Evolutionary conservation across 1,140 invertebrate genomes (phyloP), one percentile per base, ranked within the genome.

Genomic region (Metopolophium dirhodum): DNA sequence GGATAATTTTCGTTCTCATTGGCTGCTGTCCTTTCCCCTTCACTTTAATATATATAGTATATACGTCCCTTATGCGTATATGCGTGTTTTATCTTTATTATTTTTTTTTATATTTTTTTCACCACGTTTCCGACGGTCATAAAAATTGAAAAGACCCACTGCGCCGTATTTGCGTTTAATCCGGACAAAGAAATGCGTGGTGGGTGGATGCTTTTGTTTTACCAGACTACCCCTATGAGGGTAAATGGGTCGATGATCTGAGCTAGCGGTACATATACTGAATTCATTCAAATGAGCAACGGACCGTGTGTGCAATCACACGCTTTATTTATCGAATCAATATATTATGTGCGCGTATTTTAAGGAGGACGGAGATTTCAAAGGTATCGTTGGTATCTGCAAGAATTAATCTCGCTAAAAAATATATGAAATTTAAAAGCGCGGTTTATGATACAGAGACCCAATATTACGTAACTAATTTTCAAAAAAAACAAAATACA

Each of bases 1-100:
- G 68, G 90, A 91, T 91, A 91, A 91, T 91, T 91, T 91, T 91
- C 14, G 90, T 82, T 41, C 41, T 91, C 41, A 7, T 91, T 30
- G 30, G 61, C 30, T n/a, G 35, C 41, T n/a, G 41, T 91, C 61
- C 45, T 91, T 91, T 47, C n/a, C 41, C 47, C 86, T n/a, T 51
- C 86, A 35, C 45, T 91, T 68, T 90, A 57, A 57, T 61, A 90
- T 57, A 57, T 88, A 26, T 77, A 77, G 61, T 18, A 7, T 61
- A 37, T 26, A 26, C 54, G 9, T 37, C 8, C 45, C n/a, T 91
- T 30, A 41, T 47, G 51, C 47, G 86, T 86, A 41, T 86, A 41
- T 86, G 83, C 47, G 86, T n/a, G 86, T 90, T 88, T n/a, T 88
- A n/a, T 35, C 47, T 51, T 22, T 90, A 35, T 68, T 23, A 37